A percentile compares a stretch with the other conserved stretches of the same genome.
phyloP scores from a whole-genome alignment of 2,797 vertebrate species.

The Periophthalmus magnuspinnatus region DNA sequence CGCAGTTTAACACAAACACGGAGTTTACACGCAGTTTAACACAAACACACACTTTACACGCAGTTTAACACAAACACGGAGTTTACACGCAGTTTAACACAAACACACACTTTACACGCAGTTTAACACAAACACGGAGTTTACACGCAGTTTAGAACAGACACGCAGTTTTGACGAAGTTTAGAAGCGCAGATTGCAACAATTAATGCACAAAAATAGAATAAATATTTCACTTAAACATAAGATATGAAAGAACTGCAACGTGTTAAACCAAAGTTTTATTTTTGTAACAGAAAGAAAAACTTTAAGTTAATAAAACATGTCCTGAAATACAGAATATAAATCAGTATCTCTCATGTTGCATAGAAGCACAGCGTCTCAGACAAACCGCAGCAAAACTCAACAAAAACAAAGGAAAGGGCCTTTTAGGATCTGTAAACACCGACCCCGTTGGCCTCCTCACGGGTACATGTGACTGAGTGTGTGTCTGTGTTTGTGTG shows the following conservation, averaged over 20 bases:
- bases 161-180: too few species aligned
- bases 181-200: constrained; percentile 50
- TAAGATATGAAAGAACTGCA: not conserved
- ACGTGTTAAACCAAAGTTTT: not conserved
- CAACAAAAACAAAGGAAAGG: constrained; percentile 16
- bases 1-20: too few species aligned
- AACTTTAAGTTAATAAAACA: not conserved
- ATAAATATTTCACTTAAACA: not conserved
- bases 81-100: too few species aligned
- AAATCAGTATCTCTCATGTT: not conserved
- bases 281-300: constrained; percentile 4
- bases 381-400: not conserved
- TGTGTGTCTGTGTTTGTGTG: too few species aligned
- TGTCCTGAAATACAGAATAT: not conserved
- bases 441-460: too few species aligned
- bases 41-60: too few species aligned
- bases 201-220: not conserved
- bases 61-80: too few species aligned
- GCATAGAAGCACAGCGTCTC: not conserved
- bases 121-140: too few species aligned
- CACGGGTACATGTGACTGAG: too few species aligned
- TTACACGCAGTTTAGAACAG: too few species aligned
- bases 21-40: too few species aligned
- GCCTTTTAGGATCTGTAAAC: constrained; percentile 10
- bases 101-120: too few species aligned